Conservation (phyloP, 2,797 vertebrate species). For the Notoglanidium macrostoma region DNA sequence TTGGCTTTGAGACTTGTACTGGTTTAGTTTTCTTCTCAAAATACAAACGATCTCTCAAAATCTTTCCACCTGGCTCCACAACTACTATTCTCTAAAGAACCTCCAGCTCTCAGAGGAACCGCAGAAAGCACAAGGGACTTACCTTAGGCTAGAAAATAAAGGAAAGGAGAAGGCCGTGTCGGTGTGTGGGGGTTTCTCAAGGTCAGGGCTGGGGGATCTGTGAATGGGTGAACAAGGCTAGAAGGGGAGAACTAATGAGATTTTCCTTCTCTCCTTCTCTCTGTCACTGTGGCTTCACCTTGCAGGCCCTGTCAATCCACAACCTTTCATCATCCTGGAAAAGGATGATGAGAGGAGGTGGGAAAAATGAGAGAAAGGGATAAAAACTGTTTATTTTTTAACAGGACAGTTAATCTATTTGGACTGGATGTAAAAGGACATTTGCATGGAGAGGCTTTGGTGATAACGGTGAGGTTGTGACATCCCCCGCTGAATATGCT, state of each 20-base stretch:
- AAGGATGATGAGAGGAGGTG: constrained; percentile 24
- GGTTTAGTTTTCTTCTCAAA: constrained; percentile 48
- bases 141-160: constrained; percentile 31
- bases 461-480: constrained; percentile 90
- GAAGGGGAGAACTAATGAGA: constrained; percentile 76
- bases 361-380: constrained; percentile 31
- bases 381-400: constrained; percentile 73
- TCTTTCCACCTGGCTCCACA: constrained; percentile 65
- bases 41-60: constrained; percentile 37
- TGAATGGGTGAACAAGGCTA: constrained; percentile 67
- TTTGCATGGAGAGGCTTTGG: constrained; percentile 82
- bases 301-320: constrained; percentile 58
- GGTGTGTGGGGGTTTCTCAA: constrained; percentile 65
- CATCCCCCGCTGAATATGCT: constrained; percentile 95
- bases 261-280: constrained; percentile 68
- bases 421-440: constrained; percentile 74
- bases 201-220: constrained; percentile 66
- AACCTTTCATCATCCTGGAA: constrained; percentile 53
- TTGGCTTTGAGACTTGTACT: background rate
- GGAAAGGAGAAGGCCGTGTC: constrained; percentile 25
- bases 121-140: constrained; percentile 40
- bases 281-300: constrained; percentile 57
- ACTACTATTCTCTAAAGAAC: constrained; percentile 12
- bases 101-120: constrained; percentile 38
- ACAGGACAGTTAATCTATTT: constrained; percentile 77